Evolutionary conservation across 2,113 vertebrate species (phyloP), one percentile per base, ranked within the genome.

Genomic region (Gymnogyps californianus): DNA sequence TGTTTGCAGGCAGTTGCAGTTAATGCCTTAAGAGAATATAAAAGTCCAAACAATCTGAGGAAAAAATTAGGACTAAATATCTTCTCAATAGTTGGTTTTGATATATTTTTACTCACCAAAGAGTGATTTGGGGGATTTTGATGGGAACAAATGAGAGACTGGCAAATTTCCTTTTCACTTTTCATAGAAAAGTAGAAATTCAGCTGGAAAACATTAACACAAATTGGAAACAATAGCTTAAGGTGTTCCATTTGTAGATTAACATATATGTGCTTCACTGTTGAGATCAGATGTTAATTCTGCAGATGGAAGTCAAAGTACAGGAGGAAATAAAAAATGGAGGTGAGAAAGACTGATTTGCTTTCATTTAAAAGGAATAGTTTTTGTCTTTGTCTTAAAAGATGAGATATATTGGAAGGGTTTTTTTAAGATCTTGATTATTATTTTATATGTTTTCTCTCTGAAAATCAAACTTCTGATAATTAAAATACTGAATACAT

Each of bases 211-310:
- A 66, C 25, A 79, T 89, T 89, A 85, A 75, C 34, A 49, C 4
- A 70, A 81, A 72, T 78, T 89, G 32, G 49, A 94, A 98, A 92
- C 34, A 90, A 94, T 89, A 58, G 16, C 13, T 70, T 62, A 74
- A 90, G 81, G 49, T 83, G 46, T 86, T 97, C 62, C 57, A 75
- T 83, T 93, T 95, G 36, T 95, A 74, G 24, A 61, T 90, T 90
- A 92, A 49, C 10, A 40, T 81, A 20, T 36, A 76, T 49, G 8
- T 46, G 9, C 13, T 80, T 46, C 8, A 20, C 13, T 75, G 47
- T 62, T 87, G 42, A 88, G n/a, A 52, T 79, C 51, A 74, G 40
- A 42, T 89, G 21, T 36, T 78, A 84, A 52, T 95, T 92, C 74
- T 87, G 51, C 22, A 70, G 54, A 38, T 49, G 13, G 22, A 89